phyloP scores from a whole-genome alignment of 2,113 vertebrate genomes.

The Siphamia tubifer region DNA sequence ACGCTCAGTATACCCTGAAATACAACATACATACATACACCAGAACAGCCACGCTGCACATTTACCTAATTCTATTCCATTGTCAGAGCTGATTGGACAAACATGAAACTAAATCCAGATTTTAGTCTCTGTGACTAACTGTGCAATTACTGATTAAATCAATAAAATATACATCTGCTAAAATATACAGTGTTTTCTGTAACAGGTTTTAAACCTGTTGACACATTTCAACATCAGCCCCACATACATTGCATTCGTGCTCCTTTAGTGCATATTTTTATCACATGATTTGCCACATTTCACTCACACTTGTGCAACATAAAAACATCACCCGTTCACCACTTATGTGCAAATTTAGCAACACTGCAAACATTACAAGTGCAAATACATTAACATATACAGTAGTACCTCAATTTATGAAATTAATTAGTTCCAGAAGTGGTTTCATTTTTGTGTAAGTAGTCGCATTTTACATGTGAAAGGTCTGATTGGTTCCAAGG shows the following conservation, averaged over 20 bases:
- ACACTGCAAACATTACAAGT: constrained; percentile 28
- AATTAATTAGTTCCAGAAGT: no score
- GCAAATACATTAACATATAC: constrained; percentile 4
- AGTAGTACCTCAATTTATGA: no score
- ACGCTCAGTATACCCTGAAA: no score
- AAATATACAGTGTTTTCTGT: neutral
- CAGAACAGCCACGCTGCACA: neutral
- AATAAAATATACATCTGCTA: neutral
- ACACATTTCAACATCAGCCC: neutral
- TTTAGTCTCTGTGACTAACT: constrained; percentile 5
- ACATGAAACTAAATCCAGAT: constrained; percentile 7
- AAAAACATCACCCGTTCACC: neutral
- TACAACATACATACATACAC: no score
- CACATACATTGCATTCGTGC: constrained; percentile 44
- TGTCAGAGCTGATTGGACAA: constrained; percentile 24
- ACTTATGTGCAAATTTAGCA: constrained; percentile 51
- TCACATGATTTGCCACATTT: neutral
- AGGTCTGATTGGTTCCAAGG: no score
- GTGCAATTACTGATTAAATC: neutral
- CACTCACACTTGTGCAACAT: neutral
- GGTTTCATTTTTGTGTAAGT: no score
- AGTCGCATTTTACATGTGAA: no score
- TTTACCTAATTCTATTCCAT: neutral
- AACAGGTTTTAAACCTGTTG: neutral
- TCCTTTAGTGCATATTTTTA: constrained; percentile 24